These are phyloP conservation scores for Dioctria rufipes DNA, from an alignment of 2,888 invertebrate species.

Conservation along the genomic window DNA sequence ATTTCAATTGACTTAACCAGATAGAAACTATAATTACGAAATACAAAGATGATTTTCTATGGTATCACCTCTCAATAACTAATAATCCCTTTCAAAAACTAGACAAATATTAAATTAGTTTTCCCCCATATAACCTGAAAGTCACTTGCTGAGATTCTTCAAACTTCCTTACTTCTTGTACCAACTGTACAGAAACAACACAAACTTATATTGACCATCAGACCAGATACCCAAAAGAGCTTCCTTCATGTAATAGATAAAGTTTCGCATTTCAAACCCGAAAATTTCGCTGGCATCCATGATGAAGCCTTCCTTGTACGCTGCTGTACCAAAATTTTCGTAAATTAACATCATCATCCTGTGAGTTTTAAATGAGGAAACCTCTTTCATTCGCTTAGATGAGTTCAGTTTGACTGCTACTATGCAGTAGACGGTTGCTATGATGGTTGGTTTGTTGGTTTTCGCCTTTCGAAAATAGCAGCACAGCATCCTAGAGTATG, in stretches of 20 bases:
- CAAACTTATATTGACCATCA: constrained; percentile 26
- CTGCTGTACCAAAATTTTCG: constrained; percentile 32
- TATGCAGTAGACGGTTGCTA: constrained; percentile 5
- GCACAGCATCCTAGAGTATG: background rate
- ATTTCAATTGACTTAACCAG: too few species aligned
- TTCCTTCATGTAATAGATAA: constrained; percentile 21
- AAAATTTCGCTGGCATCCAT: background rate
- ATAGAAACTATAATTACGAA: background rate
- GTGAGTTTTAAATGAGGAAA: constrained; percentile 21
- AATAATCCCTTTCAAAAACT: constrained; percentile 15
- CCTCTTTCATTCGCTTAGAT: constrained; percentile 14
- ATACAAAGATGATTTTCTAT: background rate
- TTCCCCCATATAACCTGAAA: background rate
- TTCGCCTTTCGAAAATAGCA: constrained; percentile 1
- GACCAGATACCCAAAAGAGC: background rate
- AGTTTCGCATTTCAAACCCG: constrained; percentile 21
- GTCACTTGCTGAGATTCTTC: constrained; percentile 18
- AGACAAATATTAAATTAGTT: constrained; percentile 23
- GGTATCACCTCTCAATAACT: too few species aligned
- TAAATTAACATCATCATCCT: constrained; percentile 37
- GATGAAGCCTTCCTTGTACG: constrained; percentile 21
- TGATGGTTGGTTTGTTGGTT: background rate
- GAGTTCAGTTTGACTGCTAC: constrained; percentile 13
- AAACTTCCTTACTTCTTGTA: constrained; percentile 23
- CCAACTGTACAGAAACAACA: too few species aligned